These are phyloP conservation scores for Trichonephila inaurata DNA, from an alignment of 1,140 invertebrate genomes.

Conservation along the genomic window DNA sequence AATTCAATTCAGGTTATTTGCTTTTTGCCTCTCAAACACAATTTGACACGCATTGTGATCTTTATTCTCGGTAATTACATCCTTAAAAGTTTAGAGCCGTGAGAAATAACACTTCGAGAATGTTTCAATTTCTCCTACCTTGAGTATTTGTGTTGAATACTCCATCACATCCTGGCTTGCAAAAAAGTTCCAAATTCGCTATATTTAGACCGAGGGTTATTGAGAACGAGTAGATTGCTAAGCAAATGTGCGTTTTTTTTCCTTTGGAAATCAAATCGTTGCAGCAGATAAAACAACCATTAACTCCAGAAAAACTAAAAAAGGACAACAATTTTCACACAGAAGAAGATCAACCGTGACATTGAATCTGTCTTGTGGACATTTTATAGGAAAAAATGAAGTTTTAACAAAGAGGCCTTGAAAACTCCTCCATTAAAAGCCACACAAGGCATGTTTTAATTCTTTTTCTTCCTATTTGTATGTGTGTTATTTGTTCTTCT, in stretches of 20 bases:
- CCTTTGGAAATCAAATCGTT: neutral
- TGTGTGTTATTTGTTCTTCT: neutral
- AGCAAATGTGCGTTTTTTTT: neutral
- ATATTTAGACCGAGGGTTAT: neutral
- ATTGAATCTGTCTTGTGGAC: neutral
- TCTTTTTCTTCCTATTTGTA: neutral
- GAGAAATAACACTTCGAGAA: neutral
- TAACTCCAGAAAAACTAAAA: neutral
- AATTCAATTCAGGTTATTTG: no score
- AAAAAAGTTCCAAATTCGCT: neutral
- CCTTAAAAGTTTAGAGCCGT: neutral
- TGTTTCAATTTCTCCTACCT: neutral
- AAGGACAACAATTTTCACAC: neutral
- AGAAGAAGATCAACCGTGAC: neutral
- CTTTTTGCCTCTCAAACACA: no score
- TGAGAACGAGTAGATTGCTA: neutral
- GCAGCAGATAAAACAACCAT: neutral
- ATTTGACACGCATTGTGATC: neutral
- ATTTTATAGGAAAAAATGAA: neutral
- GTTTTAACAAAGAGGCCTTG: neutral
- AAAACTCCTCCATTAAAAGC: neutral
- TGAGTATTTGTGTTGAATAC: neutral
- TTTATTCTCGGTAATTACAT: neutral
- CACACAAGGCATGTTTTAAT: neutral
- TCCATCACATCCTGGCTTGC: neutral